phyloP scores from a whole-genome alignment of 1,140 invertebrate species.

The Sycophaga agraensis region DNA sequence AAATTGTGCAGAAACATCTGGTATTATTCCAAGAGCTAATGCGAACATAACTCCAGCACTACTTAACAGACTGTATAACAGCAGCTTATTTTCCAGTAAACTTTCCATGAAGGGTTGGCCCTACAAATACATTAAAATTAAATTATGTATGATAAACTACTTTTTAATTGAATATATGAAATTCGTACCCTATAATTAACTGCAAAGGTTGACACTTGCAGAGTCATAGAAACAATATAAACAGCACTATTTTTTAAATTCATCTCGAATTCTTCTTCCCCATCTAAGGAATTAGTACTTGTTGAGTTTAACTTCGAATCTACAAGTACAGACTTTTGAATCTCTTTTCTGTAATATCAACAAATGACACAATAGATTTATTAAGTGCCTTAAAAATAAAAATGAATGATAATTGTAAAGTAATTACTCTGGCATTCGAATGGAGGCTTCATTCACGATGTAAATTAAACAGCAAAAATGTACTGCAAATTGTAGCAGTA shows the following conservation, averaged over 20 bases:
- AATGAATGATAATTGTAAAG: slow-evolving; percentile 1
- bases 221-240: slow-evolving; percentile 95
- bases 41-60: slow-evolving; percentile 74
- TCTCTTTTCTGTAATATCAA: slow-evolving; percentile 55
- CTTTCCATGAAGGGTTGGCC: slow-evolving; percentile 99
- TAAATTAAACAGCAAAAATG: slow-evolving; percentile 92
- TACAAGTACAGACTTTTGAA: slow-evolving; percentile 51
- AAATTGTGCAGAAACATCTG: slow-evolving; percentile 78
- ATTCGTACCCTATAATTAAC: slow-evolving; percentile 95
- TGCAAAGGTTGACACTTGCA: slow-evolving; percentile 97
- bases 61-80: slow-evolving; percentile 85
- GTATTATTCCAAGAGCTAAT: slow-evolving; percentile 74
- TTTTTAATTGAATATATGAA: background rate
- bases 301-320: slow-evolving; percentile 24
- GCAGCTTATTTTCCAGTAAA: slow-evolving; percentile 84
- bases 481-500: slow-evolving; percentile 91
- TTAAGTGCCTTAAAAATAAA: background rate
- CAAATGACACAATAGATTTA: background rate
- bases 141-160: background rate
- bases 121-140: slow-evolving; percentile 58
- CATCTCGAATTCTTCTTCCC: slow-evolving; percentile 88
- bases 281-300: slow-evolving; percentile 48
- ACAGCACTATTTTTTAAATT: slow-evolving; percentile 96
- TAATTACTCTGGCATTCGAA: slow-evolving; percentile 68
- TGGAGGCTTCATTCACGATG: slow-evolving; percentile 78